These are phyloP conservation scores for Smittia sp. DNA, from an alignment of 2,888 invertebrate genomes.

Conservation along the genomic window DNA sequence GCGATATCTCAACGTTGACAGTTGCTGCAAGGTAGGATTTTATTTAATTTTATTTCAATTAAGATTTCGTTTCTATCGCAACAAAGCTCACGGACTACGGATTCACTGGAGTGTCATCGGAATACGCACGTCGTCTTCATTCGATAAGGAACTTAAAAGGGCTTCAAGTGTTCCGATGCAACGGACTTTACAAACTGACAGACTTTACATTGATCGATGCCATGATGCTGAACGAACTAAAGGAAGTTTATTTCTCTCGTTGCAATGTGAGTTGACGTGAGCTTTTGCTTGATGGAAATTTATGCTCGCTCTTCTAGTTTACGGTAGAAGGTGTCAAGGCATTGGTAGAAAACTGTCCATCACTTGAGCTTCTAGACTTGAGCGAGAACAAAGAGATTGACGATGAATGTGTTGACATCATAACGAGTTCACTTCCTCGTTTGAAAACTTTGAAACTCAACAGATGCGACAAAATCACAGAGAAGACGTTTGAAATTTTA, in stretches of 20 bases:
- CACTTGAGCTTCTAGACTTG: slow-evolving; percentile 31
- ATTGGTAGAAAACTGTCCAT: slow-evolving; percentile 24
- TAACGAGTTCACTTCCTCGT: neutral
- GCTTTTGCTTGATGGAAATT: neutral
- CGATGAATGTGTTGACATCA: slow-evolving; percentile 26
- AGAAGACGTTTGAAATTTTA: slow-evolving; percentile 8
- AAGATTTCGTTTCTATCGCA: neutral
- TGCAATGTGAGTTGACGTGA: slow-evolving; percentile 32
- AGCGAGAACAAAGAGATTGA: slow-evolving; percentile 30
- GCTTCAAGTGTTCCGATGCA: slow-evolving; percentile 6
- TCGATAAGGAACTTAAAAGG: slow-evolving; percentile 34
- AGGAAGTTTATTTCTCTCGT: slow-evolving; percentile 29
- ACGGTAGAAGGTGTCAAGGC: slow-evolving; percentile 17
- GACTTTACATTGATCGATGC: slow-evolving; percentile 32
- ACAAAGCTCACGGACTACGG: slow-evolving; percentile 28
- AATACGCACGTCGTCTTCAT: neutral
- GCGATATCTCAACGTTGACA: slow-evolving; percentile 32
- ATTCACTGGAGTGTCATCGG: slow-evolving; percentile 22
- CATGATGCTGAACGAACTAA: slow-evolving; percentile 19
- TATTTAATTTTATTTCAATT: neutral
- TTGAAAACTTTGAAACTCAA: slow-evolving; percentile 34
- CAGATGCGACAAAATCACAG: slow-evolving; percentile 25
- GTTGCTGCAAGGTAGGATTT: slow-evolving; percentile 33
- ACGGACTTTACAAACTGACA: slow-evolving; percentile 34
- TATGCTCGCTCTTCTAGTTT: neutral